Percentiles rank a stretch among this genome's conserved stretches.
Conservation (phyloP, 2,113 vertebrate species). For the Sceloporus undulatus region DNA sequence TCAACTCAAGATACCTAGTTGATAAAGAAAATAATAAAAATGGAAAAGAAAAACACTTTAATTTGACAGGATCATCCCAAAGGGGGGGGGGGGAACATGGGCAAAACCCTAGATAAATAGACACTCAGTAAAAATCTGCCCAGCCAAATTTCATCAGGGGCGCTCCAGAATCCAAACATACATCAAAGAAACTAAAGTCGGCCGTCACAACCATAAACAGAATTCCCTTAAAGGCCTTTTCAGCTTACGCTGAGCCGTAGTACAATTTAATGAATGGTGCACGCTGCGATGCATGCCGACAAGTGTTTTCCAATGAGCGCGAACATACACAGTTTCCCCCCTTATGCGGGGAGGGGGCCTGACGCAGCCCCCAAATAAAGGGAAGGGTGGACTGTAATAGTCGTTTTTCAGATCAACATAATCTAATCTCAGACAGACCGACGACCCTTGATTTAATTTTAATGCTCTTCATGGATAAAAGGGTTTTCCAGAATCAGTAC, state of each 20-base stretch:
- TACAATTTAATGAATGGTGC: too few relatives aligned
- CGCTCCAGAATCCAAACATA: not conserved
- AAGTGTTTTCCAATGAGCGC: too few relatives aligned
- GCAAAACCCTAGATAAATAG: not conserved
- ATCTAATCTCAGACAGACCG: not conserved
- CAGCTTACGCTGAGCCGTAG: too few relatives aligned
- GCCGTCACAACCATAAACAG: too few relatives aligned
- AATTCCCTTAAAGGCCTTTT: too few relatives aligned
- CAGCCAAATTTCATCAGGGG: not conserved
- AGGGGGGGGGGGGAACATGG: not conserved
- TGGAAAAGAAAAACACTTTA: not conserved
- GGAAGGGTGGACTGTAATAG: too few relatives aligned
- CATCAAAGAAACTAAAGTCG: not conserved
- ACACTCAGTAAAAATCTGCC: not conserved
- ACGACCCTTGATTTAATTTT: not conserved
- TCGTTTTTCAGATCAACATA: not conserved
- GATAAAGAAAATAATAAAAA: constrained; percentile 41
- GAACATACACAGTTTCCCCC: too few relatives aligned
- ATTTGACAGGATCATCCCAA: not conserved
- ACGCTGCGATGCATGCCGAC: too few relatives aligned
- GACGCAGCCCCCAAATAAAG: too few relatives aligned
- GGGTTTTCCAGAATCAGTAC: not conserved
- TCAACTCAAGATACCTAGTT: constrained; percentile 80
- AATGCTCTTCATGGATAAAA: not conserved
- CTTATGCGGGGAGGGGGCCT: too few relatives aligned